phyloP scores from a whole-genome alignment of 92 coral and sea anemone genomes.

The Paramuricea clavata region DNA sequence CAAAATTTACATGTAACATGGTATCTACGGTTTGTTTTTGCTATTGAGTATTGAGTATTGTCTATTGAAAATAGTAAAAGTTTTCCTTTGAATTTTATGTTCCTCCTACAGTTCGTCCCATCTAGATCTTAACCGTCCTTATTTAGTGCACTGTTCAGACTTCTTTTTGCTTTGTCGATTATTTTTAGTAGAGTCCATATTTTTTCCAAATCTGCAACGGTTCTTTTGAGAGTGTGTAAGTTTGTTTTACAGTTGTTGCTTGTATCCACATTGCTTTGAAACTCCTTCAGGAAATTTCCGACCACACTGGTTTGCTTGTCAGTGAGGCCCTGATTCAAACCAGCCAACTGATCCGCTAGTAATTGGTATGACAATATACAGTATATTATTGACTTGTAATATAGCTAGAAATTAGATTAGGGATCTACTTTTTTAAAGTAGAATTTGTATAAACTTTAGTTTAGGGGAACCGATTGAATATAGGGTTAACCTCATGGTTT shows the following conservation, averaged over 20 bases:
- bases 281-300: conserved; percentile 23
- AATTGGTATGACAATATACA: too few species aligned
- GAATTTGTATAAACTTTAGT: too few species aligned
- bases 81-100: not conserved
- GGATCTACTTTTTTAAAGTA: too few species aligned
- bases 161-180: not conserved
- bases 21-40: not conserved
- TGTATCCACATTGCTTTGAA: conserved; percentile 29
- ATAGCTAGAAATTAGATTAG: too few species aligned
- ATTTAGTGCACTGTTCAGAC: not conserved
- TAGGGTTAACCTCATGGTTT: too few species aligned
- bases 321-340: conserved; percentile 44
- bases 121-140: not conserved
- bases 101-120: too few species aligned
- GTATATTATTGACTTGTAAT: too few species aligned
- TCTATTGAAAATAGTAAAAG: too few species aligned
- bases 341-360: conserved; percentile 66
- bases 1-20: too few species aligned
- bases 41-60: not conserved
- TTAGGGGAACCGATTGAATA: too few species aligned
- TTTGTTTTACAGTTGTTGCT: conserved; percentile 30
- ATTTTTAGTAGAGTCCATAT: conserved; percentile 5
- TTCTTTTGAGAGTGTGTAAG: conserved; percentile 31
- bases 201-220: not conserved
- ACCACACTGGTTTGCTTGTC: conserved; percentile 27